phyloP scores from a whole-genome alignment of 2,113 vertebrate genomes.

The Ammodramus savannarum region DNA sequence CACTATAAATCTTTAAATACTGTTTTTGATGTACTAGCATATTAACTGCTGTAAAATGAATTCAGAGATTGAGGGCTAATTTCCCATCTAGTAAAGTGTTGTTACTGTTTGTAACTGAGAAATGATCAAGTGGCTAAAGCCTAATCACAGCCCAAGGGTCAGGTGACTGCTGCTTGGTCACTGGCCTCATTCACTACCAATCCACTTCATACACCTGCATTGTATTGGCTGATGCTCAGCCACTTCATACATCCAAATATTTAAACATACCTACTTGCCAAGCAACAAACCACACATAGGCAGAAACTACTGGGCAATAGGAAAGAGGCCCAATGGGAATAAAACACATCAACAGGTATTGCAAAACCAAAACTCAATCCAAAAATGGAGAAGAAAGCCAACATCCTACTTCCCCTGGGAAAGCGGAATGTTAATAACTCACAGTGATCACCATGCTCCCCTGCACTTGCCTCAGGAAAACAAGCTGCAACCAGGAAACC shows the following conservation, averaged over 20 bases:
- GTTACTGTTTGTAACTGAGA: neutral
- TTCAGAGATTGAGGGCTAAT: neutral
- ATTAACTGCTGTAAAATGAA: neutral
- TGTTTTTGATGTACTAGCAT: neutral
- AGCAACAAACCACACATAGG: neutral
- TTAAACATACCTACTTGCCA: neutral
- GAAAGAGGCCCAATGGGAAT: neutral
- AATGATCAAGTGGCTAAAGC: neutral
- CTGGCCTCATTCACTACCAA: neutral
- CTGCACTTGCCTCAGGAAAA: neutral
- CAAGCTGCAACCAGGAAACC: neutral
- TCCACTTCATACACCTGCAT: neutral
- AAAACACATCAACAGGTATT: neutral
- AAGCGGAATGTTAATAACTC: neutral
- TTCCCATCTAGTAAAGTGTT: neutral
- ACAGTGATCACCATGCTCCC: rapidly evolving
- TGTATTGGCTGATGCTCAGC: neutral
- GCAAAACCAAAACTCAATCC: neutral
- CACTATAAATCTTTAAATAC: neutral
- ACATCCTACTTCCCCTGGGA: neutral
- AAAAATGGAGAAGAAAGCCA: neutral
- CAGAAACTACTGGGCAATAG: neutral
- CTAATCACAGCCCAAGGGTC: neutral
- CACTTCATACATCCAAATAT: neutral
- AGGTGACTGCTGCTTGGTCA: neutral